These are phyloP conservation scores for Patella ulyssiponensis DNA, from an alignment of 2,888 invertebrate genomes.

Conservation along the genomic window DNA sequence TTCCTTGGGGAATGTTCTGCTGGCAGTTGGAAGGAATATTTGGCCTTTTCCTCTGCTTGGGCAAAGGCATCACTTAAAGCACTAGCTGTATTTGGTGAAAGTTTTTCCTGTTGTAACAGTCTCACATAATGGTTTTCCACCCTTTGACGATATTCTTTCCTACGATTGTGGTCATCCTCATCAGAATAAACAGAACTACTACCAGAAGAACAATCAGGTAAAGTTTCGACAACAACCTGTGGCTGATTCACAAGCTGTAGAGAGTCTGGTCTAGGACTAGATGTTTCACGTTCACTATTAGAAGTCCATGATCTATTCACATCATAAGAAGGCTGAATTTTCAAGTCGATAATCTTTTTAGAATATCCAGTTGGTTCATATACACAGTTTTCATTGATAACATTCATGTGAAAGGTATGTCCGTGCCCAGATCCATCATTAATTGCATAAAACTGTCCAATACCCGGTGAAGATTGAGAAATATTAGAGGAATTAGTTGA, in stretches of 20 bases:
- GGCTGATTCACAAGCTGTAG: constrained; percentile 7
- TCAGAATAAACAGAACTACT: constrained; percentile 32
- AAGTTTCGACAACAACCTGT: neutral
- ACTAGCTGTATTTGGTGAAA: constrained; percentile 48
- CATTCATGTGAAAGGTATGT: neutral
- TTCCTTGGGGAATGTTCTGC: too few relatives aligned
- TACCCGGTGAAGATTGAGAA: neutral
- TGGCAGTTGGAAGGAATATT: constrained; percentile 23
- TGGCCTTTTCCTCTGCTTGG: constrained; percentile 41
- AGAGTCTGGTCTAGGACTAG: constrained; percentile 10
- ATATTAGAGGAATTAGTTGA: neutral
- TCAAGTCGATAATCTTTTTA: constrained; percentile 1
- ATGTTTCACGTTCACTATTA: neutral
- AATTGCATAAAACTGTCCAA: neutral
- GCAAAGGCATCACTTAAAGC: constrained; percentile 45
- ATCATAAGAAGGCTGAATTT: neutral
- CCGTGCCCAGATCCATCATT: neutral
- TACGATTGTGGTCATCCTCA: constrained; percentile 56
- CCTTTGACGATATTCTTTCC: constrained; percentile 44
- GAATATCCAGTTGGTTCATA: constrained; percentile 11
- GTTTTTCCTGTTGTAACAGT: constrained; percentile 44
- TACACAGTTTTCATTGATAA: constrained; percentile 6
- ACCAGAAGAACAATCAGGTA: constrained; percentile 10
- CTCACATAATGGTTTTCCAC: constrained; percentile 52
- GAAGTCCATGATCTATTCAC: neutral